Base-by-base conservation (phyloP, 2,888 invertebrate species). In the Ornithoptera alexandrae region DNA sequence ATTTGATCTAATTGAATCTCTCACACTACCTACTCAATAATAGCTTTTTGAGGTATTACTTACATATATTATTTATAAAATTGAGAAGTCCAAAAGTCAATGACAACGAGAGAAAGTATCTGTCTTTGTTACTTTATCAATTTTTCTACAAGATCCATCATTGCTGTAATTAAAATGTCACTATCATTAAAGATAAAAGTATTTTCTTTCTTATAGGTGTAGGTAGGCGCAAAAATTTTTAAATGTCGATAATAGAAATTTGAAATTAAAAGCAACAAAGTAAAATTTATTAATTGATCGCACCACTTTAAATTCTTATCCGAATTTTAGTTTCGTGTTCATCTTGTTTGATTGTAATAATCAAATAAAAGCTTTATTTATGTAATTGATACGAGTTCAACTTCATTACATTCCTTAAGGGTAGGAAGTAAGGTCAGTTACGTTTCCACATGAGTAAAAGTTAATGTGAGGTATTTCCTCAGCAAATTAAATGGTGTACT, bases 331-430 rank as follows among this genome's bases (percentile, higher is more conserved):
- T 5, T 18, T 53, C 18, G 8, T 6, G 53, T 18, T 1, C 8
- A 53, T 53, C 18, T 53, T n/a, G 7, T 2, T 6, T 18, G 53
- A 53, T 53, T 53, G 5, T 7, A 17, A 17, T 2, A 50, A 50
- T 3, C 12, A 22, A 67, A 62, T 67, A 72, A 76, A 77, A 77
- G 68, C 70, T 67, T 71, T 68, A 71, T 72, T 76, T 73, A 75
- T 74, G 72, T 74, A 76, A 77, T 76, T 71, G 72, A 72, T 74
- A 71, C 70, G 65, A 42, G 66, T 72, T 70, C 59, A 24, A 62
- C 60, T 50, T 62, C 24, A 56, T 65, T 67, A 60, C 56, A 56
- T 42, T 62, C 24, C 42, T 59, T 68, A 62, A 30, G 61, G 53
- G 53, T 57, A 60, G 70, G 64, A 70, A 70, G 70, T 70, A 64